These are phyloP conservation scores for Stercorarius parasiticus DNA, from an alignment of 2,113 vertebrate species.

Conservation along the genomic window DNA sequence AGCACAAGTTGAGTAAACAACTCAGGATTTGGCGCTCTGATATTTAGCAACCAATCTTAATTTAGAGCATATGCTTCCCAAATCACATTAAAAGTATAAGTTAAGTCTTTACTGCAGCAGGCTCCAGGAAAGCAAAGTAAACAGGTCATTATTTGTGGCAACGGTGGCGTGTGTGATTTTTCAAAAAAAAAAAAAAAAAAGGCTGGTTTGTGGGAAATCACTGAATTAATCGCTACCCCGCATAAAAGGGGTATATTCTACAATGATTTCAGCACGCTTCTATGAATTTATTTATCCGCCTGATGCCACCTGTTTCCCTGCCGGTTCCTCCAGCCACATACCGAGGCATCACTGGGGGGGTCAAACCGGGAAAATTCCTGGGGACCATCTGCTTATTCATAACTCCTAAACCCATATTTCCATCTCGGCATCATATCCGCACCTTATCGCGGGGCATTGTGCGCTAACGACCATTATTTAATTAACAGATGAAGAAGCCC, in stretches of 20 bases:
- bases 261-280: slow-evolving; percentile 66
- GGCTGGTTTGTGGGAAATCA: slow-evolving; percentile 52
- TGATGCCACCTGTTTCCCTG: slow-evolving; percentile 69
- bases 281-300: slow-evolving; percentile 69
- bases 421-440: neutral
- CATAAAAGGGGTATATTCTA: slow-evolving; percentile 60
- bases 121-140: neutral
- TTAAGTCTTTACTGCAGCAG: neutral
- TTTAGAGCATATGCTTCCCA: neutral
- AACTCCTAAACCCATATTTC: slow-evolving; percentile 54
- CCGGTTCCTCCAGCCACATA: slow-evolving; percentile 52
- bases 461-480: slow-evolving; percentile 78
- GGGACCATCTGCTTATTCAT: slow-evolving; percentile 69
- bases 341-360: slow-evolving; percentile 26
- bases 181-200: neutral
- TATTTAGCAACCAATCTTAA: neutral
- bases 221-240: slow-evolving; percentile 49
- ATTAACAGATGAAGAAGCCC: slow-evolving; percentile 83
- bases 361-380: slow-evolving; percentile 60
- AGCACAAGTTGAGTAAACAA: neutral
- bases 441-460: slow-evolving; percentile 59
- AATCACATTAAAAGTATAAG: neutral
- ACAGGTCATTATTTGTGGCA: neutral
- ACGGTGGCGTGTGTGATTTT: neutral
- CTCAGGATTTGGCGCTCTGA: neutral